phyloP scores from a whole-genome alignment of 2,888 invertebrate genomes.

The Tetheella fluctuosa region DNA sequence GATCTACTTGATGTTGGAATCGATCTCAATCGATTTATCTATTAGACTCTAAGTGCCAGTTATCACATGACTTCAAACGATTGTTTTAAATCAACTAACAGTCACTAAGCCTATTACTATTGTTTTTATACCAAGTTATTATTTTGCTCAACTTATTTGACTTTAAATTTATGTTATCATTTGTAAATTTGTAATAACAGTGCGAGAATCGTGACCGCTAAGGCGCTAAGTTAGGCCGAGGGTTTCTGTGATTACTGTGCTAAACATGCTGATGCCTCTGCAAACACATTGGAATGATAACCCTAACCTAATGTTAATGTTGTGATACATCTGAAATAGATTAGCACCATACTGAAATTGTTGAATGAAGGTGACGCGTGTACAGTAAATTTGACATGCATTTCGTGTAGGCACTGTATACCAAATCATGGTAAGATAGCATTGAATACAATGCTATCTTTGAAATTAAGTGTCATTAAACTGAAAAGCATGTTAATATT shows the following conservation, averaged over 20 bases:
- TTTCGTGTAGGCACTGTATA: not conserved
- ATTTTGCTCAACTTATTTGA: conserved; percentile 1
- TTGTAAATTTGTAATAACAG: conserved; percentile 19
- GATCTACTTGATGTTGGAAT: not conserved
- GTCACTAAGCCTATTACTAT: not conserved
- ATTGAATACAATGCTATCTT: not conserved
- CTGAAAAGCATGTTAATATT: no score
- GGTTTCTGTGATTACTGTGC: conserved; percentile 21
- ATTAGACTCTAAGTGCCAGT: not conserved
- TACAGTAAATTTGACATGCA: not conserved
- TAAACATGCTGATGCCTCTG: conserved; percentile 31
- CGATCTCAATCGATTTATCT: conserved; percentile 6
- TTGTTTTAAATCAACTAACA: not conserved
- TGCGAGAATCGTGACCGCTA: conserved; percentile 37
- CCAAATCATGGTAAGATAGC: not conserved
- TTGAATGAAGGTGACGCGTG: conserved; percentile 13
- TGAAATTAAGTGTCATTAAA: not conserved
- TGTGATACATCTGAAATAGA: conserved; percentile 45
- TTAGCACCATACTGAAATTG: conserved; percentile 44
- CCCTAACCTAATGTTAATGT: conserved; percentile 30
- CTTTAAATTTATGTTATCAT: not conserved
- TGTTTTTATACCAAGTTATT: no score
- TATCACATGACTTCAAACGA: not conserved
- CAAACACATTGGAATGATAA: conserved; percentile 36
- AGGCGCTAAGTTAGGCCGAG: conserved; percentile 30